Evolutionary conservation across 2,888 invertebrate genomes (phyloP), one percentile per base, ranked within the genome.

Genomic region (Blastobasis lacticolella): DNA sequence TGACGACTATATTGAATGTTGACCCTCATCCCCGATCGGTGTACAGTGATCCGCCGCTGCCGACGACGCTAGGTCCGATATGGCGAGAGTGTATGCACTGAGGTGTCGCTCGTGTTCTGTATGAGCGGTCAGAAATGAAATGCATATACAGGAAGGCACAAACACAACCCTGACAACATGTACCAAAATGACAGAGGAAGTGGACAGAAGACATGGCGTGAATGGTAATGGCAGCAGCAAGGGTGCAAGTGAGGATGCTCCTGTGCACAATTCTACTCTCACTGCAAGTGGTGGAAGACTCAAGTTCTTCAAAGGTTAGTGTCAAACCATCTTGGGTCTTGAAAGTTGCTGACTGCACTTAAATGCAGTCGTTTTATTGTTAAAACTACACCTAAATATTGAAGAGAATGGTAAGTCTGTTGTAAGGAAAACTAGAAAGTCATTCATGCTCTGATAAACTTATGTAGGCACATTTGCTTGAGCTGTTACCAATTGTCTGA

Each of bases 261-360:
- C 82, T 66, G 88, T 87, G 73, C 78, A 74, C 64, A 79, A 70
- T 68, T 72, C 87, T 61, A 68, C 82, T 65, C 71, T 81, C 71
- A 69, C 77, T 68, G 72, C 88, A 59, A 90, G 92, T 75, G 94
- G 94, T 66, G 94, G 94, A 72, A 90, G 94, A 68, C 91, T 94
- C 64, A 94, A 94, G 78, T 94, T 94, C 84, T 94, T 93, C 78
- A 94, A 94, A 91, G 92, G 93, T 92, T 73, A 74, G 78, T 81
- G 55, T 53, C 7, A 6, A 23, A 23, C 23, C 23, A 23, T 23
- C 23, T 23, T 23, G 23, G 23, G 23, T 23, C 23, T 2, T 23
- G 23, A 23, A 23, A 23, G 23, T 23, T 23, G 23, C 23, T 23
- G 23, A 23, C 23, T 23, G 23, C 23, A 23, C 23, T 23, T 2